phyloP scores from a whole-genome alignment of 2,888 invertebrate genomes.

The Drosophila tanythrix region DNA sequence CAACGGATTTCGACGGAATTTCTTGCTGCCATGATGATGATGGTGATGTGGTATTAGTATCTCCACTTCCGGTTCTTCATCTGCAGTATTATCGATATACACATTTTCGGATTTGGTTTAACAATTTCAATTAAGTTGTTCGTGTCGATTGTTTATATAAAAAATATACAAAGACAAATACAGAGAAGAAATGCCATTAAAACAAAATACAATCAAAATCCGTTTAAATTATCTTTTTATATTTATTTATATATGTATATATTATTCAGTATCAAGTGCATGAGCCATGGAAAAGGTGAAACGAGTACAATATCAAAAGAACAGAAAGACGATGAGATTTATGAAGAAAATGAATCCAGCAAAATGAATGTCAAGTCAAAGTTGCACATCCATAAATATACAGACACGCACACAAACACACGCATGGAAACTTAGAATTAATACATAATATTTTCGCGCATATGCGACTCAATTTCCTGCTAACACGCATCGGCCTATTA shows the following conservation, averaged over 20 bases:
- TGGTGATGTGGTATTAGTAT: constrained; percentile 82
- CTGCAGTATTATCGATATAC: constrained; percentile 40
- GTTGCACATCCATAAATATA: constrained; percentile 32
- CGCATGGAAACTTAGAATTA: constrained; percentile 20
- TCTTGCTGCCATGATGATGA: constrained; percentile 83
- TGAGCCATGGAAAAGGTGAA: constrained; percentile 38
- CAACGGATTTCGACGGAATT: constrained; percentile 81
- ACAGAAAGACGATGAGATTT: constrained; percentile 33
- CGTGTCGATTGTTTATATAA: constrained; percentile 28
- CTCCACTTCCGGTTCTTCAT: constrained; percentile 79
- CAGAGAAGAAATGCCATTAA: constrained; percentile 58
- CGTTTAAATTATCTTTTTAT: constrained; percentile 3
- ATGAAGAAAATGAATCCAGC: constrained; percentile 45
- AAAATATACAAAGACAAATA: constrained; percentile 59
- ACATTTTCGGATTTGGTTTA: constrained; percentile 24
- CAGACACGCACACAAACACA: constrained; percentile 26
- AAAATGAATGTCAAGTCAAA: constrained; percentile 58
- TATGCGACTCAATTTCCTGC: constrained; percentile 63
- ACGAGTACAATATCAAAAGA: constrained; percentile 33
- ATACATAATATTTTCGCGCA: constrained; percentile 47
- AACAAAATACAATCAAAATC: constrained; percentile 36
- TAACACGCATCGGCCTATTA: constrained; percentile 62
- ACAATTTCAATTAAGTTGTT: constrained; percentile 33
- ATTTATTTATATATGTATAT: constrained; percentile 12
- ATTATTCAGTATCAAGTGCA: constrained; percentile 44